phyloP scores from a whole-genome alignment of 1,140 invertebrate genomes.

The Chionoecetes opilio region DNA sequence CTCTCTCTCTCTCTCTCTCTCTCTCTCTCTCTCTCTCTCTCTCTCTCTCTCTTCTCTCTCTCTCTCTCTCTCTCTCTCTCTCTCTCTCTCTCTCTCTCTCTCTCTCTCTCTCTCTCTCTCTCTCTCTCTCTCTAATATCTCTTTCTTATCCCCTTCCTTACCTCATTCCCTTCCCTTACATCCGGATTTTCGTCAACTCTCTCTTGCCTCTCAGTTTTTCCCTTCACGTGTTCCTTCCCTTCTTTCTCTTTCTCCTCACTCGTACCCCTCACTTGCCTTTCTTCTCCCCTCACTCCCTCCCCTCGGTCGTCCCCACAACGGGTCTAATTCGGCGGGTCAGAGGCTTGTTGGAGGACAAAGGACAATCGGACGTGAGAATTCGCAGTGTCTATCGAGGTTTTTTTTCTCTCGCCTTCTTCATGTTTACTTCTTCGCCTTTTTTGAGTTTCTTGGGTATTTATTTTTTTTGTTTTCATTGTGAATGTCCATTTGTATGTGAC shows the following conservation, averaged over 20 bases:
- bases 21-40: too few species aligned
- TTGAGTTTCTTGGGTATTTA: not conserved
- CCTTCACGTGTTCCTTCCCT: not conserved
- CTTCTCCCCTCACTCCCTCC: not conserved
- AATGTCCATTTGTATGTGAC: not conserved
- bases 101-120: not conserved
- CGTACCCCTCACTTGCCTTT: not conserved
- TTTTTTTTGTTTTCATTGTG: not conserved
- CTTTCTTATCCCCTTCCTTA: not conserved
- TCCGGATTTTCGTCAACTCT: not conserved
- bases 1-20: not conserved
- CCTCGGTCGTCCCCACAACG: not conserved
- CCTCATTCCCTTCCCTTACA: not conserved
- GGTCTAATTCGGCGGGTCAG: slow-evolving; percentile 6
- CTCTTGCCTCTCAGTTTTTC: not conserved
- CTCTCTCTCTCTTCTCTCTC: not conserved
- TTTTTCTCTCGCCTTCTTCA: not conserved
- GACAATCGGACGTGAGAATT: slow-evolving; percentile 28
- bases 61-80: not conserved
- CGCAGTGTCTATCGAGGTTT: slow-evolving; percentile 18
- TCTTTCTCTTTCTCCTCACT: not conserved
- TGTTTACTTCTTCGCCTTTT: not conserved
- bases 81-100: not conserved
- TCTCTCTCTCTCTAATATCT: not conserved
- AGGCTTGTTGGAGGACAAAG: not conserved